Conservation (phyloP, 1,140 invertebrate genomes). For the Drosophila lini region DNA sequence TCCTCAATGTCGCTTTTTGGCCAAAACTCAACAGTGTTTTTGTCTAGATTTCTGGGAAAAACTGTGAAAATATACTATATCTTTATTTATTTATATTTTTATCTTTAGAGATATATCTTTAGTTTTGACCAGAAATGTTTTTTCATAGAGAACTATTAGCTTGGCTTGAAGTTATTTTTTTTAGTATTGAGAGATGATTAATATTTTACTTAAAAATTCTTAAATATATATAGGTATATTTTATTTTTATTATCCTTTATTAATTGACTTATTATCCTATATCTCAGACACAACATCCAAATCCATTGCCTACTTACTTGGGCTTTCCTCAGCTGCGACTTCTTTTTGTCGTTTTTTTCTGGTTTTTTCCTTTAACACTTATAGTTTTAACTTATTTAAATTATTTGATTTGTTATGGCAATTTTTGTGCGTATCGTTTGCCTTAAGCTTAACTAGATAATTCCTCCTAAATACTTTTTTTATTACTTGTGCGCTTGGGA, state of each 20-base stretch:
- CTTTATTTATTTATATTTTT: background rate
- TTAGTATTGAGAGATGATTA: background rate
- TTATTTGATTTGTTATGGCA: slow-evolving; percentile 38
- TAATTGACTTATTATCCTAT: no score
- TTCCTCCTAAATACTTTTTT: slow-evolving; percentile 20
- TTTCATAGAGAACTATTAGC: background rate
- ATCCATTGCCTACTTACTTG: slow-evolving; percentile 4
- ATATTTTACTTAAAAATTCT: background rate
- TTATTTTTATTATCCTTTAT: no score
- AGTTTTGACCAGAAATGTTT: background rate
- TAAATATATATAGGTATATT: background rate
- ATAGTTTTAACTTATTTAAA: slow-evolving; percentile 19
- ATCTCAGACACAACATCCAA: background rate
- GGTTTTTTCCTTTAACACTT: background rate
- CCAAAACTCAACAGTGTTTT: background rate
- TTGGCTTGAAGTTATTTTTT: background rate
- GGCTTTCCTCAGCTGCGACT: background rate
- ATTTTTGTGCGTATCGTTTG: slow-evolving; percentile 67
- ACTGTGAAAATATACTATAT: background rate
- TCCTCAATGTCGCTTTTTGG: background rate
- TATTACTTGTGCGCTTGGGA: slow-evolving; percentile 38
- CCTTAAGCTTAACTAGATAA: slow-evolving; percentile 25
- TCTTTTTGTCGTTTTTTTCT: background rate
- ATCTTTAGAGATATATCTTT: background rate
- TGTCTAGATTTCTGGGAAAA: background rate